A percentile compares a stretch with the other conserved stretches of the same genome.
These are phyloP conservation scores for Dasysyrphus tricinctus DNA, from an alignment of 2,888 invertebrate species.

Conservation along the genomic window DNA sequence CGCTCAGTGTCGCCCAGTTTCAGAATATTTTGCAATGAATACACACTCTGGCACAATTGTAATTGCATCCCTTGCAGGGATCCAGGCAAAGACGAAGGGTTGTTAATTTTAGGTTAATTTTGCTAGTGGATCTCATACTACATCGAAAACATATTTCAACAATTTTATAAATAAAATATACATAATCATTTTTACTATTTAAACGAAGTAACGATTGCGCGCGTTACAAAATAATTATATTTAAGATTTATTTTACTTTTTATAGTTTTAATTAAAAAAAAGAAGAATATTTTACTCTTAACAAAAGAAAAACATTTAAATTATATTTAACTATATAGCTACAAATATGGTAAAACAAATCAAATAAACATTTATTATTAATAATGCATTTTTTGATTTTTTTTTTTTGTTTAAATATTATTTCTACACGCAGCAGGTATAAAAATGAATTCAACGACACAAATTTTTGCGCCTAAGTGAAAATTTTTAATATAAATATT, in stretches of 20 bases:
- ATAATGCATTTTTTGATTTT: slow-evolving; percentile 69
- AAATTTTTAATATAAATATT: slow-evolving; percentile 18
- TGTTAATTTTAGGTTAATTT: not conserved
- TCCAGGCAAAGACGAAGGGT: not conserved
- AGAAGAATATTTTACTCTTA: slow-evolving; percentile 6
- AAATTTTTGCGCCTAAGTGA: slow-evolving; percentile 9
- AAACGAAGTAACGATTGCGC: slow-evolving; percentile 71
- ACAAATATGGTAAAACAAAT: slow-evolving; percentile 36
- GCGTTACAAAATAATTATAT: slow-evolving; percentile 59
- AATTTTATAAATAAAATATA: slow-evolving; percentile 40
- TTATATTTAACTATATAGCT: slow-evolving; percentile 45
- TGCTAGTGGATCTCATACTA: not conserved
- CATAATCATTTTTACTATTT: slow-evolving; percentile 27
- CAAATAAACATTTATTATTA: slow-evolving; percentile 55
- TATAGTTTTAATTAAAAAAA: slow-evolving; percentile 11
- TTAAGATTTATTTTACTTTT: not conserved
- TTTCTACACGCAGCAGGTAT: slow-evolving; percentile 61
- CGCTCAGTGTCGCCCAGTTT: too few species aligned
- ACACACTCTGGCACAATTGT: too few species aligned
- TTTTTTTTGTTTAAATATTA: slow-evolving; percentile 41
- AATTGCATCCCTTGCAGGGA: too few species aligned
- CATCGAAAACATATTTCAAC: not conserved
- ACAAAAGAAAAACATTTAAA: slow-evolving; percentile 39
- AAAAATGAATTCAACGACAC: slow-evolving; percentile 47
- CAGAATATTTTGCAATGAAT: too few species aligned